Evolutionary conservation across 2,888 invertebrate genomes (phyloP).

Genomic region (Bellardia pandia): DNA sequence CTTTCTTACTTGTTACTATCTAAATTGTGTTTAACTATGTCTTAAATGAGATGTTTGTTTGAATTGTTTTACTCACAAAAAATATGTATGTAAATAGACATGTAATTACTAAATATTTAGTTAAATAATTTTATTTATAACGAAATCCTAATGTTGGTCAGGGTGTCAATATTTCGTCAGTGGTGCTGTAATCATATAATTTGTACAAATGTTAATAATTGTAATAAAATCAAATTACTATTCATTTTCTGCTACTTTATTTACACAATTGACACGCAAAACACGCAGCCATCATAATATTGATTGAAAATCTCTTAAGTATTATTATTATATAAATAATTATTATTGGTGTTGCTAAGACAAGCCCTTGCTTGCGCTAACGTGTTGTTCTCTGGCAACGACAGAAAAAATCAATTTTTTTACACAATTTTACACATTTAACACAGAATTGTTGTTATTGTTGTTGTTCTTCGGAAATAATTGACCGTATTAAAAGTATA

Average conservation of each 20-base stretch:
- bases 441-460: neutral
- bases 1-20: too few relatives aligned
- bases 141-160: too few relatives aligned
- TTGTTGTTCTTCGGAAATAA: neutral
- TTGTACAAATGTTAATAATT: neutral
- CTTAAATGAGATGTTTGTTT: too few relatives aligned
- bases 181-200: neutral
- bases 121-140: too few relatives aligned
- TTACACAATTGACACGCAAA: neutral
- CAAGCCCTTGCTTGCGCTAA: neutral
- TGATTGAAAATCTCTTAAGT: neutral
- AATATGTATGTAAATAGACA: too few relatives aligned
- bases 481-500: neutral
- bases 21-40: too few relatives aligned
- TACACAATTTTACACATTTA: neutral
- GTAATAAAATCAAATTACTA: slow-evolving; percentile 20
- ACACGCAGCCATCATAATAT: neutral
- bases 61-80: too few relatives aligned
- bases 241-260: neutral
- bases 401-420: neutral
- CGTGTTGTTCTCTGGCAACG: neutral
- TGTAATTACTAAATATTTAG: too few relatives aligned
- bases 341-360: neutral
- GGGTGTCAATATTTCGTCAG: too few relatives aligned
- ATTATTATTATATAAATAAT: neutral